Base-by-base conservation (phyloP, 2,797 vertebrate genomes). In the Pangasius sanitwongsei region DNA sequence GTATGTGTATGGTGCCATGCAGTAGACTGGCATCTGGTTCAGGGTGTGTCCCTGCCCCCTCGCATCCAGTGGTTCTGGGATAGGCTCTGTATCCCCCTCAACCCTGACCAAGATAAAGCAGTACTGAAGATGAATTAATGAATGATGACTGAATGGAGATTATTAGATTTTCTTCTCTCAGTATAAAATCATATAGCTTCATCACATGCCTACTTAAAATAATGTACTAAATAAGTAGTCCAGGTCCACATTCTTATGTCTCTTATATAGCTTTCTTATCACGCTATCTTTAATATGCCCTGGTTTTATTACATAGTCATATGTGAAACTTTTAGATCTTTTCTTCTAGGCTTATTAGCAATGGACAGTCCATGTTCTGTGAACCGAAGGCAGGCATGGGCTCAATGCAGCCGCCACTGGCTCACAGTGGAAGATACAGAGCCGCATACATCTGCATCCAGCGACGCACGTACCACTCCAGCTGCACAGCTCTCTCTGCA, bases 321-420 rank as follows among this genome's bases (percentile, higher is more conserved):
- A 55, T 28, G 0, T 86, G 25, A 67, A 67, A 61, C n/a, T 25
- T 87, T 53, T 20, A 2, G 25, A 31, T 48, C 9, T 50, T 86
- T 86, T n/a, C 48, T 48, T 77, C 20, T 69, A 85, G 86, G 65
- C 12, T 25, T 72, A 3, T 44, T 70, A 83, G 83, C 34, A 37
- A 97, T 97, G 96, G 96, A 96, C 78, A 97, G 93, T 78, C 94
- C 95, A 0, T 95, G 94, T 0, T 96, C 96, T 28, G 95, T 94
- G 63, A 96, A 95, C 88, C 96, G 95, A 90, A 94, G 97, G 0
- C 93, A 95, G n/a, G 96, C 96, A 4, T 98, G 97, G 97, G 95
- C 94, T 87, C 94, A 94, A 91, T 96, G 96, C 92, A 96, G 96
- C 91, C 94, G 94, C 0, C 95, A 94, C 83, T 94, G 95, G 95